These are phyloP conservation scores for Ctenopoma multispine DNA, from an alignment of 2,797 vertebrate species.

Conservation along the genomic window DNA sequence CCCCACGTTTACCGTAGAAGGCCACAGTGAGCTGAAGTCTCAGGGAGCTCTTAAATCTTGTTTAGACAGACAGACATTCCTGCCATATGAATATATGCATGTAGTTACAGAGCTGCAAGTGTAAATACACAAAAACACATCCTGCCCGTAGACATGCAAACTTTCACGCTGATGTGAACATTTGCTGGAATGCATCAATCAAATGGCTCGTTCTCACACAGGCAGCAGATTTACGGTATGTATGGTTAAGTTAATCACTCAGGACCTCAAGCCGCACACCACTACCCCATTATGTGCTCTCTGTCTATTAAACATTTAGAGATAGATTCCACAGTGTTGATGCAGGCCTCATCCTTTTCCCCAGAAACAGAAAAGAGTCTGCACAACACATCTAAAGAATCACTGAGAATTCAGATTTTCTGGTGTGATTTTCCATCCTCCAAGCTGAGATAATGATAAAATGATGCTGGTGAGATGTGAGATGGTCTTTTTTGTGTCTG, in stretches of 20 bases:
- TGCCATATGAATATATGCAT: not conserved
- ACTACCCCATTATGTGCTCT: slow-evolving; percentile 1
- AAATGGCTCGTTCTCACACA: not conserved
- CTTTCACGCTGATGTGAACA: not conserved
- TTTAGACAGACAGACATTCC: slow-evolving; percentile 27
- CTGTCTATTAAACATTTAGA: not conserved
- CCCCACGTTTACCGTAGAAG: slow-evolving; percentile 48
- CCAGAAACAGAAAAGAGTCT: not conserved
- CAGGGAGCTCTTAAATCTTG: slow-evolving; percentile 35
- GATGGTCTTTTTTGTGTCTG: not conserved
- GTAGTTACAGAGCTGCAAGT: not conserved
- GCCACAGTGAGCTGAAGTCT: slow-evolving; percentile 24
- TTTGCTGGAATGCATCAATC: not conserved
- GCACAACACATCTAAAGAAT: not conserved
- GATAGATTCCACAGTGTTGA: slow-evolving; percentile 5
- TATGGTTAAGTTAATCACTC: not conserved
- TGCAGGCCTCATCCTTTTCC: slow-evolving; percentile 7
- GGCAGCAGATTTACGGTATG: not conserved
- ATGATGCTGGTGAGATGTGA: not conserved
- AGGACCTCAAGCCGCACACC: not conserved
- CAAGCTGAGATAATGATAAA: not conserved
- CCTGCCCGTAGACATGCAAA: not conserved
- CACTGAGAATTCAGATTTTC: not conserved
- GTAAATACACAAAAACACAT: not conserved
- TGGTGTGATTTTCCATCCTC: not conserved